phyloP scores from a whole-genome alignment of 2,797 vertebrate genomes.

The Valencia hispanica region DNA sequence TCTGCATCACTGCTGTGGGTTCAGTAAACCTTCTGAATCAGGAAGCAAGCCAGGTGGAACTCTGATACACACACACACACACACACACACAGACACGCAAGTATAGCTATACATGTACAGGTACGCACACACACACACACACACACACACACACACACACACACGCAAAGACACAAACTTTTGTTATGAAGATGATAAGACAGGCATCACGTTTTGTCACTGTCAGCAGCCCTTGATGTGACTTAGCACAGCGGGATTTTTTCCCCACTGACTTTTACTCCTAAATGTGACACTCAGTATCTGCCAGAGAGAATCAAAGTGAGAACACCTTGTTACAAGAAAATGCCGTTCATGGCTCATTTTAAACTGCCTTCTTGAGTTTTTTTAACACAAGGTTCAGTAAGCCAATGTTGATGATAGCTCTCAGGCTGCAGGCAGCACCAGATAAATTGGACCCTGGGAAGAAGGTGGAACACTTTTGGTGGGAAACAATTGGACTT shows the following conservation, averaged over 20 bases:
- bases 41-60: background rate
- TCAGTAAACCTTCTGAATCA: constrained; percentile 21
- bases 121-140: background rate
- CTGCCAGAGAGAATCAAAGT: constrained; percentile 57
- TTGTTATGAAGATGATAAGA: constrained; percentile 26
- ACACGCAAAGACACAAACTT: constrained; percentile 24
- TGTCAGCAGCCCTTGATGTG: constrained; percentile 37
- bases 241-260: constrained; percentile 20
- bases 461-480: constrained; percentile 54
- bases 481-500: constrained; percentile 57
- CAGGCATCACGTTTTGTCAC: constrained; percentile 30
- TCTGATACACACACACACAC: background rate
- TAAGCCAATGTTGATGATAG: constrained; percentile 28
- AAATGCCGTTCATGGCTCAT: constrained; percentile 21
- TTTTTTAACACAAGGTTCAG: constrained; percentile 11
- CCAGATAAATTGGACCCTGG: constrained; percentile 54
- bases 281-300: constrained; percentile 58
- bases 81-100: background rate
- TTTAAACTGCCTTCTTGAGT: constrained; percentile 27
- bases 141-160: background rate
- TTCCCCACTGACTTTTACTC: constrained; percentile 40
- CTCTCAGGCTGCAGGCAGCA: constrained; percentile 28
- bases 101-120: too few relatives aligned
- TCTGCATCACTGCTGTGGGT: background rate
- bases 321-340: constrained; percentile 31